phyloP scores from a whole-genome alignment of 1,140 invertebrate species.

The Zaprionus kolodkinae region DNA sequence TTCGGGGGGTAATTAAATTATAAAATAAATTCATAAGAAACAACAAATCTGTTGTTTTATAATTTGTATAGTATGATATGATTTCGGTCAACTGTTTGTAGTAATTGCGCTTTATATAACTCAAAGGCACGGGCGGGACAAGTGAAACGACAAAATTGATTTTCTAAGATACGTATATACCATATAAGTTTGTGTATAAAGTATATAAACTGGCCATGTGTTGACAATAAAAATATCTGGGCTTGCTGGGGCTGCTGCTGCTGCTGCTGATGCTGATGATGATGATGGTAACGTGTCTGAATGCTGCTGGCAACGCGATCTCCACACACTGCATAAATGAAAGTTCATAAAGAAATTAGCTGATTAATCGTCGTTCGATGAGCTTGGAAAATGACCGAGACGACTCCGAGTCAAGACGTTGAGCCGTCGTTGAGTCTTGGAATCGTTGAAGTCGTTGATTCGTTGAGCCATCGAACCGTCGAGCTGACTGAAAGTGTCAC shows the following conservation, averaged over 20 bases:
- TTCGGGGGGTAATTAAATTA: slow-evolving; percentile 76
- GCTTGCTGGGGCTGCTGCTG: slow-evolving; percentile 49
- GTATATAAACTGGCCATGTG: slow-evolving; percentile 17
- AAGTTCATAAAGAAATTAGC: slow-evolving; percentile 83
- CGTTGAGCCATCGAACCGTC: slow-evolving; percentile 35
- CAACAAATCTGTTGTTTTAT: slow-evolving; percentile 71
- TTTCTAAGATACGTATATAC: slow-evolving; percentile 56
- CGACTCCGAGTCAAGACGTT: neutral
- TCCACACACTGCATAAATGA: slow-evolving; percentile 71
- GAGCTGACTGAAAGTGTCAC: slow-evolving; percentile 78
- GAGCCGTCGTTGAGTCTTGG: too few species aligned
- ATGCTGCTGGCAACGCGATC: slow-evolving; percentile 50
- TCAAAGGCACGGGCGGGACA: neutral
- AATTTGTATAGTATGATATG: slow-evolving; percentile 58
- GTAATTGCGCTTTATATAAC: slow-evolving; percentile 63
- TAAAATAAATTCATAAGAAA: slow-evolving; percentile 79
- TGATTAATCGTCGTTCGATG: slow-evolving; percentile 82
- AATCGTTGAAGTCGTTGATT: neutral
- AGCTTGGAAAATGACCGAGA: slow-evolving; percentile 79
- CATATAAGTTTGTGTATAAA: neutral
- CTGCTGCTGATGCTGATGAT: slow-evolving; percentile 22
- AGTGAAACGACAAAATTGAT: slow-evolving; percentile 68
- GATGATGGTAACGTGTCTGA: slow-evolving; percentile 72
- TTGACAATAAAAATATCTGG: slow-evolving; percentile 51
- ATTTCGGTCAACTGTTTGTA: slow-evolving; percentile 24